Conservation (phyloP, 1,140 invertebrate species). For the Drosophila persimilis region DNA sequence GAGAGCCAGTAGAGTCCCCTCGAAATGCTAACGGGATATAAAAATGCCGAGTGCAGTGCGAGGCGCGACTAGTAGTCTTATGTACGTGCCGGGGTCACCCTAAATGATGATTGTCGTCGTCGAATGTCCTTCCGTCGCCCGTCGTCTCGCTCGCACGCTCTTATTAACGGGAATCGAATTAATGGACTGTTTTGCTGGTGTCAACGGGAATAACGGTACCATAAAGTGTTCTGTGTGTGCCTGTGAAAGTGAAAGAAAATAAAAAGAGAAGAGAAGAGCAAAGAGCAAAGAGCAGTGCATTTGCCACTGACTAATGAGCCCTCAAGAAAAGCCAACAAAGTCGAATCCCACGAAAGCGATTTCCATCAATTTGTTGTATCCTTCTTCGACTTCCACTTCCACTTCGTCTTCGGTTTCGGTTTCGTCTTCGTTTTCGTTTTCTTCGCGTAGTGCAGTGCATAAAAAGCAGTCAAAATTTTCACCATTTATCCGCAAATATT, state of each 20-base stretch:
- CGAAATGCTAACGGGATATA: constrained; percentile 77
- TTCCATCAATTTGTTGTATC: constrained; percentile 1
- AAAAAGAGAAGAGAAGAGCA: constrained; percentile 1
- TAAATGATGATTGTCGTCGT: constrained; percentile 71
- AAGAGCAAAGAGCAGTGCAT: neutral
- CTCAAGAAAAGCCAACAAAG: constrained; percentile 3
- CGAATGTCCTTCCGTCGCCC: constrained; percentile 50
- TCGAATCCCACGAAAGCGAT: constrained; percentile 10
- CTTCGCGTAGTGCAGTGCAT: constrained; percentile 49
- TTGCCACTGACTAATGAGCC: constrained; percentile 20
- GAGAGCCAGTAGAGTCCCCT: constrained; percentile 40
- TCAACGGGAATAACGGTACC: constrained; percentile 23
- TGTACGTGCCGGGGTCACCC: constrained; percentile 81
- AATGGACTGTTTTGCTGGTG: too few species aligned
- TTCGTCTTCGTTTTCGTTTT: too few species aligned
- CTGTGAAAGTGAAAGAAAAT: constrained; percentile 16
- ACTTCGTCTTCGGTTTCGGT: too few species aligned
- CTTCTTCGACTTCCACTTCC: too few species aligned
- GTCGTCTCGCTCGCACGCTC: too few species aligned
- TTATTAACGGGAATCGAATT: too few species aligned
- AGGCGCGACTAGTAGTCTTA: constrained; percentile 82
- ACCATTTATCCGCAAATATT: constrained; percentile 83
- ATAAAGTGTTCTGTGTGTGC: constrained; percentile 44
- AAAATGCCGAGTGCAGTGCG: constrained; percentile 82
- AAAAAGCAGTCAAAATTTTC: constrained; percentile 82